Percentiles rank a stretch among this genome's conserved stretches.
phyloP scores from a whole-genome alignment of 1,140 invertebrate species.

The Maniola jurtina region DNA sequence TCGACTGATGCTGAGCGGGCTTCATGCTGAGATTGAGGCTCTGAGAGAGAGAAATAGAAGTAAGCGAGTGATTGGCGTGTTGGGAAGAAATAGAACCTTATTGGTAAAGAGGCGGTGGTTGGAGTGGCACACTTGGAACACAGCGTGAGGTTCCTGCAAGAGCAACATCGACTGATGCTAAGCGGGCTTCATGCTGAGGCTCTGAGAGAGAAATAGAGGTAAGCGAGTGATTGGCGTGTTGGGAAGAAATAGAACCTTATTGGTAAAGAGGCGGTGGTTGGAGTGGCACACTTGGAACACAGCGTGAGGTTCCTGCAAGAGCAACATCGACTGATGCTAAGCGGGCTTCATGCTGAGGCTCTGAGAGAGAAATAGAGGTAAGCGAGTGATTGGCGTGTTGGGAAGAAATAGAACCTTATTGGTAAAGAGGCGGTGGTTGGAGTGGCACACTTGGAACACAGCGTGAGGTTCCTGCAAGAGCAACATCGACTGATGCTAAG shows the following conservation, averaged over 20 bases:
- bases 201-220: slow-evolving; percentile 86
- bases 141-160: slow-evolving; percentile 86
- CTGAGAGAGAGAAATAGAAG: slow-evolving; percentile 85
- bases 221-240: background rate
- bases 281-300: slow-evolving; percentile 84
- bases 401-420: too few relatives aligned
- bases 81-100: too few relatives aligned
- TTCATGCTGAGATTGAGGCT: slow-evolving; percentile 86
- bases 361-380: slow-evolving; percentile 86
- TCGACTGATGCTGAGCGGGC: slow-evolving; percentile 82
- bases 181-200: slow-evolving; percentile 83
- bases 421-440: slow-evolving; percentile 78
- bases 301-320: slow-evolving; percentile 87
- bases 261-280: slow-evolving; percentile 76
- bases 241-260: too few relatives aligned
- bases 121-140: slow-evolving; percentile 85
- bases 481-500: slow-evolving; percentile 84
- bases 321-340: slow-evolving; percentile 84
- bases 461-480: slow-evolving; percentile 86
- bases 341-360: slow-evolving; percentile 83
- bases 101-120: slow-evolving; percentile 76
- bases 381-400: background rate
- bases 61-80: slow-evolving; percentile 34
- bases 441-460: slow-evolving; percentile 85
- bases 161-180: slow-evolving; percentile 85